Conservation (phyloP, 2,113 vertebrate genomes). For the Chelonoidis abingdonii region DNA sequence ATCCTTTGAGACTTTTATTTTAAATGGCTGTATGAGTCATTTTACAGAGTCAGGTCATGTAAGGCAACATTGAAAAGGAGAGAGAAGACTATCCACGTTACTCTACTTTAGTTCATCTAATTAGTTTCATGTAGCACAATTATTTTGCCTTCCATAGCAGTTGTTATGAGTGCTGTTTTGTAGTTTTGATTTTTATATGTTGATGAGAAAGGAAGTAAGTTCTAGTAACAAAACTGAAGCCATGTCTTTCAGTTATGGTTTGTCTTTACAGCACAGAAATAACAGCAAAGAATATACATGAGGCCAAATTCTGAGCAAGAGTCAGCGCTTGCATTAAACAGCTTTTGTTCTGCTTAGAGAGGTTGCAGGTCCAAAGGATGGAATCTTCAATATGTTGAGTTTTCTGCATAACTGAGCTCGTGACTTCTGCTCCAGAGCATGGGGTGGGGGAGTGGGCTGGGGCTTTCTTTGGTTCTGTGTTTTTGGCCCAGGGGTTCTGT, state of each 20-base stretch:
- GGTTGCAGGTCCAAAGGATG: not conserved
- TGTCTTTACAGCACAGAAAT: not conserved
- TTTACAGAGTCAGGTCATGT: not conserved
- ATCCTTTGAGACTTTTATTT: not conserved
- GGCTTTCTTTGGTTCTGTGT: not conserved
- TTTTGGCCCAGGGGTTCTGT: not conserved
- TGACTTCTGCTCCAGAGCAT: not conserved
- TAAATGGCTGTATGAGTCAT: not conserved
- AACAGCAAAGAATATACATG: not conserved
- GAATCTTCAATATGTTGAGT: not conserved
- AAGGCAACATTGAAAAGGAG: not conserved
- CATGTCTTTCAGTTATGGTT: not conserved
- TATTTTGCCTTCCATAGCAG: not conserved
- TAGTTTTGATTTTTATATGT: not conserved
- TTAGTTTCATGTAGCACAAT: not conserved
- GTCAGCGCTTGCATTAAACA: not conserved
- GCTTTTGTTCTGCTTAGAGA: not conserved
- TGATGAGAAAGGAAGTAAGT: not conserved
- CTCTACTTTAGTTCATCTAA: not conserved
- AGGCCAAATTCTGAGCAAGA: not conserved
- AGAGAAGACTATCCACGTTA: not conserved
- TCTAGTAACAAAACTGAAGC: not conserved
- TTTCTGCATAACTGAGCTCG: not conserved
- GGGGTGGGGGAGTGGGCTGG: fast-evolving
- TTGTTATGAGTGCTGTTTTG: not conserved